phyloP scores from a whole-genome alignment of 2,888 invertebrate genomes.

The Yponomeuta plumbellus region DNA sequence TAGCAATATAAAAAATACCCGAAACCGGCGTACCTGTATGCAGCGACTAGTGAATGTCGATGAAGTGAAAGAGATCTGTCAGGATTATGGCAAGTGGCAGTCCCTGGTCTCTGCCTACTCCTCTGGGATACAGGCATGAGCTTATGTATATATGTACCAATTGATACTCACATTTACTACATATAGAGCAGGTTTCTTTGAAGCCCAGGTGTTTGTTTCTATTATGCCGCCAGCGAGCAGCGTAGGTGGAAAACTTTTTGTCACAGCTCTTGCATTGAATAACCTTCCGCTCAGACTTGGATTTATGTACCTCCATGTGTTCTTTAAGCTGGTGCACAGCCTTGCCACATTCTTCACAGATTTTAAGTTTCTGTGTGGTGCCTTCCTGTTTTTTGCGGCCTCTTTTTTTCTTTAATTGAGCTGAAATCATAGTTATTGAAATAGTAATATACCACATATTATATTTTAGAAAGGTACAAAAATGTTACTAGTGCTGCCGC shows the following conservation, averaged over 20 bases:
- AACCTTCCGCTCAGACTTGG: conserved; percentile 31
- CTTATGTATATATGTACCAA: no score
- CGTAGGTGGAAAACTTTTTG: conserved; percentile 40
- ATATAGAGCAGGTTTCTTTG: conserved; percentile 51
- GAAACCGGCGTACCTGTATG: no score
- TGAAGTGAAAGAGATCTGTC: no score
- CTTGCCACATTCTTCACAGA: conserved; percentile 12
- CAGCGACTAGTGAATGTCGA: no score
- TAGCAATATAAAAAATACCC: no score
- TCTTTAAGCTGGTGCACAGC: neutral
- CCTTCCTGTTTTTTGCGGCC: conserved; percentile 17
- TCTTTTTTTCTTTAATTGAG: conserved; percentile 19
- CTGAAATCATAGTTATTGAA: neutral
- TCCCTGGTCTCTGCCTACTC: no score
- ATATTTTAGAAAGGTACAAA: no score
- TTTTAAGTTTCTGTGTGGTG: conserved; percentile 20
- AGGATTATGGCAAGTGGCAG: no score
- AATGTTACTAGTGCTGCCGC: no score
- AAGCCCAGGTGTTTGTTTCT: conserved; percentile 52
- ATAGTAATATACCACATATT: no score
- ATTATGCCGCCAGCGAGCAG: conserved; percentile 46
- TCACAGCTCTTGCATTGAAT: conserved; percentile 49
- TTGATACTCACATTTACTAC: conserved; percentile 49
- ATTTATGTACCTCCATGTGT: conserved; percentile 34
- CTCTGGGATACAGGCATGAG: no score